Base-by-base conservation (phyloP, 92 coral and sea anemone species). In the Isaurus tuberculatus region DNA sequence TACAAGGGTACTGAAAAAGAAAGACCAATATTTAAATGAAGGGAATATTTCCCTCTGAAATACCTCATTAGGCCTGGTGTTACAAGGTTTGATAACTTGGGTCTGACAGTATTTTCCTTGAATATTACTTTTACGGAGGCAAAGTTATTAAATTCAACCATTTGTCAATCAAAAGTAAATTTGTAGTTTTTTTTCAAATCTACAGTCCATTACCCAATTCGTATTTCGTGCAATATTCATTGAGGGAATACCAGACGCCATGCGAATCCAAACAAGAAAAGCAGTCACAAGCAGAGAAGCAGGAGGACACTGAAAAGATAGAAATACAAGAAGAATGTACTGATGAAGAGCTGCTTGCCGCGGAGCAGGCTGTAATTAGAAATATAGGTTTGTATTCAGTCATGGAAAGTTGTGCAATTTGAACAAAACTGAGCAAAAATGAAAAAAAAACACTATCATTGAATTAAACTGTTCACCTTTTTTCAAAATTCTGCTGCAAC, bases 131-230 rank as follows among this genome's bases (percentile, higher is more conserved):
- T n/a, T n/a, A n/a, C 4, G 4, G 17, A n/a, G 60, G 14, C 60
- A 5, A 55, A 13, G 17, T 6, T 55, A 55, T 17, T 17, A 2
- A 19, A n/a, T n/a, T 55, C 63, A 19, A 17, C 7, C 22, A 3
- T 55, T 55, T 22, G 14, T 55, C 20, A 55, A 6, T 17, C 4
- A 11, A 13, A 55, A 5, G 4, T 55, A n/a, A 17, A 22, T 60
- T 60, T 1, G 0, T 3, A 22, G n/a, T n/a, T 22, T 22, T 16
- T 60, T 26, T 10, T 34, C 28, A 81, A 36, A 33, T 49, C 48
- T 69, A 37, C 86, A 95, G 98, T 67, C 94, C 98, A 27, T 74
- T 85, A 16, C 96, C 98, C 64, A 95, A 91, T 83, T 91, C 98
- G 11, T 94, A 91, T 80, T 94, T 95, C 83, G 91, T 88, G 6